Evolutionary conservation across 1,140 invertebrate genomes (phyloP).

Genomic region (Akabosia matsudoensis): DNA sequence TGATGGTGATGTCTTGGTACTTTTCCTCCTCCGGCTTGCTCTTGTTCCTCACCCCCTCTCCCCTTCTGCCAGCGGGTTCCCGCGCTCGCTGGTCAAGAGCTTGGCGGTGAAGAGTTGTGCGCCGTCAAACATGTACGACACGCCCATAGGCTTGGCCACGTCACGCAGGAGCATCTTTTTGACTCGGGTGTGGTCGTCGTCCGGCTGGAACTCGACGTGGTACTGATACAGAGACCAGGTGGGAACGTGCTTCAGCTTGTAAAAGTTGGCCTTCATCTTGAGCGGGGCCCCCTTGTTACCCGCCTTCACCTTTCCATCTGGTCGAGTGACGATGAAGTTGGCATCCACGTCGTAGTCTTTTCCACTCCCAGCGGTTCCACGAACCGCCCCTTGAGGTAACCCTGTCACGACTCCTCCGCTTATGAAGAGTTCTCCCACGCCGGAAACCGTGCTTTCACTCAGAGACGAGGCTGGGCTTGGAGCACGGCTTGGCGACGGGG

Average conservation of each 20-base stretch:
- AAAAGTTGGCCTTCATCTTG: conserved; percentile 68
- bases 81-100: not conserved
- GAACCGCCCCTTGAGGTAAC: too few relatives aligned
- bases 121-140: conserved; percentile 45
- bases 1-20: conserved; percentile 1
- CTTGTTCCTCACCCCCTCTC: not conserved
- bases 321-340: not conserved
- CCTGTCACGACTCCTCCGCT: too few relatives aligned
- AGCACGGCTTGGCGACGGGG: too few relatives aligned
- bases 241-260: conserved; percentile 62
- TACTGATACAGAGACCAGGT: conserved; percentile 77
- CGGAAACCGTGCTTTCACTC: too few relatives aligned
- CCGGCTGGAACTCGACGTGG: conserved; percentile 70
- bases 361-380: too few relatives aligned
- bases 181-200: conserved; percentile 63
- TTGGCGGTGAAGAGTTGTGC: conserved; percentile 27
- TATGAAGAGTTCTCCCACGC: too few relatives aligned
- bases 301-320: not conserved
- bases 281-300: conserved; percentile 48
- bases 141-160: conserved; percentile 57
- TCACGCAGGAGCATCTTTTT: conserved; percentile 60
- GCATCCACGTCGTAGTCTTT: too few relatives aligned
- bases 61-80: not conserved
- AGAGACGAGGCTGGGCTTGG: too few relatives aligned
- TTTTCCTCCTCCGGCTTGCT: not conserved